Conservation (phyloP, 2,113 vertebrate genomes). For the Tichodroma muraria region DNA sequence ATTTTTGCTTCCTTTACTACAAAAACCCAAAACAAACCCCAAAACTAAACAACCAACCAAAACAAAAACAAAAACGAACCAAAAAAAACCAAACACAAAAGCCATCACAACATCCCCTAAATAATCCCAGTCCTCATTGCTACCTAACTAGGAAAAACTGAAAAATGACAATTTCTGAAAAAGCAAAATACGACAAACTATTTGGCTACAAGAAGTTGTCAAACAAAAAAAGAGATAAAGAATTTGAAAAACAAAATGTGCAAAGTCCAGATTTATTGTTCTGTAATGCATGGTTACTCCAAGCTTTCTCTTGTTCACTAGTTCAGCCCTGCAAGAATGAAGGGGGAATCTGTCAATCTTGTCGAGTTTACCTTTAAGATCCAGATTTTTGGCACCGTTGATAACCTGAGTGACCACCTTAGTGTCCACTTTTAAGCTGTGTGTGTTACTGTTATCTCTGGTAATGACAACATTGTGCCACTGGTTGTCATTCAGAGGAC, state of each 20-base stretch:
- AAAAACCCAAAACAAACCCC: not conserved
- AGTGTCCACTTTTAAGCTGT: conserved; percentile 93
- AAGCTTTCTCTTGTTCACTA: not conserved
- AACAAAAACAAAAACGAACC: not conserved
- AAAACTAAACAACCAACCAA: not conserved
- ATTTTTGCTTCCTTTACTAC: not conserved
- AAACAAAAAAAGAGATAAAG: not conserved
- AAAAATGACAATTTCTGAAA: not conserved
- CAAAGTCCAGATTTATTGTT: not conserved
- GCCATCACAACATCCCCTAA: not conserved
- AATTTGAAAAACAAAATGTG: not conserved
- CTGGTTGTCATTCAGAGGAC: conserved; percentile 93
- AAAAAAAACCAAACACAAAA: not conserved
- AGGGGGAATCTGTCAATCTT: not conserved
- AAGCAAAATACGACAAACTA: not conserved
- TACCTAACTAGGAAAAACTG: not conserved
- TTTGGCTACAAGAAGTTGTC: not conserved
- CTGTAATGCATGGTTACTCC: not conserved
- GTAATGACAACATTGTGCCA: conserved; percentile 98
- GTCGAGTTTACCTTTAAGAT: conserved; percentile 87
- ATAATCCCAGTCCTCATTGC: not conserved
- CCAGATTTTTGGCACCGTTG: conserved; percentile 97
- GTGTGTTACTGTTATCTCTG: conserved; percentile 94
- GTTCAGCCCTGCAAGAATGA: not conserved
- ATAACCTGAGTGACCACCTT: conserved; percentile 91